Evolutionary conservation across 2,113 vertebrate genomes (phyloP).

Genomic region (Paramisgurnus dabryanus): DNA sequence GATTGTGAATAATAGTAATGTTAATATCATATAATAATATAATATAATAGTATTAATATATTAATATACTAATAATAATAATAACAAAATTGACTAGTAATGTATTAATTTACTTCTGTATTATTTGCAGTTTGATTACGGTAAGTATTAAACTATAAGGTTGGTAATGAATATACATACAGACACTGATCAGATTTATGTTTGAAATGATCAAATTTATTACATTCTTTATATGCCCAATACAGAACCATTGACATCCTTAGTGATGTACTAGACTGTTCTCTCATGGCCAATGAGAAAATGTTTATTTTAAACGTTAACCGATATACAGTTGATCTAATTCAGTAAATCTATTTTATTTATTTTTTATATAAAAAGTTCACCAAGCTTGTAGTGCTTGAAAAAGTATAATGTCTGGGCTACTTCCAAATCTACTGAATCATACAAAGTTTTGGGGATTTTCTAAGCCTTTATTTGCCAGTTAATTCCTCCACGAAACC

Average conservation of each 20-base stretch:
- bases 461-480: background rate
- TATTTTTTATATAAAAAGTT: too few relatives aligned
- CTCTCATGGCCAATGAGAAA: too few relatives aligned
- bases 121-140: background rate
- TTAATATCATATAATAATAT: background rate
- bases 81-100: background rate
- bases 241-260: too few relatives aligned
- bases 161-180: background rate
- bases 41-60: background rate
- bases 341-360: too few relatives aligned
- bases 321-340: too few relatives aligned
- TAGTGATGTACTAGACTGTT: too few relatives aligned
- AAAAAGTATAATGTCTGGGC: too few relatives aligned
- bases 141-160: background rate
- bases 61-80: too few relatives aligned
- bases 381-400: too few relatives aligned
- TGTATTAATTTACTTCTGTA: background rate
- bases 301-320: too few relatives aligned
- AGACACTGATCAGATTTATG: background rate
- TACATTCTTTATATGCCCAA: background rate
- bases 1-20: background rate
- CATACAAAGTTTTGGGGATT: background rate
- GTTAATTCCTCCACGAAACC: slow-evolving; percentile 20
- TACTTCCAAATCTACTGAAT: background rate
- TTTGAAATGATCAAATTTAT: background rate